Evolutionary conservation across 2,113 vertebrate genomes (phyloP).

Genomic region (Grallaria varia): DNA sequence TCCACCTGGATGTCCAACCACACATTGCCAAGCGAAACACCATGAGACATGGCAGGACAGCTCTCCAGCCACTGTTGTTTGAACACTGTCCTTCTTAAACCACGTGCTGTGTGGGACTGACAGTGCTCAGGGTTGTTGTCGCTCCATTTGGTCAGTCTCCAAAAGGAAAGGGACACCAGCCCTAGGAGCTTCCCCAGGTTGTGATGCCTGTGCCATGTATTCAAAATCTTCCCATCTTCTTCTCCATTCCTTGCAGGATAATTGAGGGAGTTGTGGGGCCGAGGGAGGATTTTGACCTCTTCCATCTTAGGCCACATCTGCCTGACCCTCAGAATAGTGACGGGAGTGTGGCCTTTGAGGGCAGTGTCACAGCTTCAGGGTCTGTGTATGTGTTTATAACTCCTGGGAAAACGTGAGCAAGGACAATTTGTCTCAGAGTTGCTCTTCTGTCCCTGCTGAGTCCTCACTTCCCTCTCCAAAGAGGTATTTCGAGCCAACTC

Average conservation of each 20-base stretch:
- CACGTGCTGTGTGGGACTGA: not conserved
- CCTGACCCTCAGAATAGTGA: not conserved
- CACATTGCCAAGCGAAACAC: accelerated
- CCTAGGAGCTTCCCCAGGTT: not conserved
- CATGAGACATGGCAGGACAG: not conserved
- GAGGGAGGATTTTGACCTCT: not conserved
- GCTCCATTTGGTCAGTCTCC: not conserved
- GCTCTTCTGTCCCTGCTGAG: not conserved
- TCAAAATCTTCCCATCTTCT: not conserved
- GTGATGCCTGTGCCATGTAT: accelerated
- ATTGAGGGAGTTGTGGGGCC: not conserved
- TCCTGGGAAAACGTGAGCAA: not conserved
- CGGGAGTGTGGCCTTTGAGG: not conserved
- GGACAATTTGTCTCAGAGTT: not conserved
- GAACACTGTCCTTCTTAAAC: not conserved
- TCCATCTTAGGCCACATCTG: not conserved
- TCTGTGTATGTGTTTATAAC: accelerated
- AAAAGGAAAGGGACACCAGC: not conserved
- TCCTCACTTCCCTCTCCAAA: not conserved
- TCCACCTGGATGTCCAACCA: not conserved
- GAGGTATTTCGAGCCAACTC: not conserved
- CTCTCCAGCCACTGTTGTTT: not conserved
- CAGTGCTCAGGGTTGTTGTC: not conserved
- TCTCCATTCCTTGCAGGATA: not conserved
- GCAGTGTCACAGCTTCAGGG: not conserved